Percentiles rank a stretch among this genome's conserved stretches.
Conservation (phyloP, 2,888 invertebrate species). For the Rotaria socialis region DNA sequence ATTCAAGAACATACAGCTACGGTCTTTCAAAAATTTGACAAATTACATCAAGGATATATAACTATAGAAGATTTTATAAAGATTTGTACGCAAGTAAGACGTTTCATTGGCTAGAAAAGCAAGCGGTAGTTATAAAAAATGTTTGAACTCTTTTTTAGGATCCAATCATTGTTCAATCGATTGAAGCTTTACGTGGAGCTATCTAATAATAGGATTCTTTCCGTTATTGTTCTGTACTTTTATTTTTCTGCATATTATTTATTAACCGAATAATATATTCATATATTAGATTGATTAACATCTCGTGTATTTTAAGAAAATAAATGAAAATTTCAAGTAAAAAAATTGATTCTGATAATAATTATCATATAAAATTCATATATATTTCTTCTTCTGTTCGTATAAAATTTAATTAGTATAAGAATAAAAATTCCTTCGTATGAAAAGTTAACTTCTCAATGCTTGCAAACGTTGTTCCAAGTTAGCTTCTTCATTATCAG, state of each 20-base stretch:
- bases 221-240: neutral
- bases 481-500: neutral
- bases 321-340: too few relatives aligned
- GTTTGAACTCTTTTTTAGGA: neutral
- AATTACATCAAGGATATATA: neutral
- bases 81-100: neutral
- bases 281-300: too few relatives aligned
- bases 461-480: neutral
- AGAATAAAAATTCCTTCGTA: too few relatives aligned
- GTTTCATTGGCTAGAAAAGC: too few relatives aligned
- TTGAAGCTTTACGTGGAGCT: neutral
- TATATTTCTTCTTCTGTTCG: neutral
- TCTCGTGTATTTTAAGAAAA: too few relatives aligned
- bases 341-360: too few relatives aligned
- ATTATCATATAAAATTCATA: too few relatives aligned
- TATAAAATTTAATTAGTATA: too few relatives aligned
- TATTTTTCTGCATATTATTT: neutral
- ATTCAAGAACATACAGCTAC: neutral
- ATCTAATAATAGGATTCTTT: neutral
- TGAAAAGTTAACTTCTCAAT: neutral
- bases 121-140: too few relatives aligned
- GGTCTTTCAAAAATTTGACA: constrained; percentile 4
- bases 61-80: neutral
- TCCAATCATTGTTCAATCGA: neutral
- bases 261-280: too few relatives aligned